Percentiles rank a stretch among this genome's conserved stretches.
phyloP scores from a whole-genome alignment of 2,888 invertebrate species.

The Eulithis prunata region DNA sequence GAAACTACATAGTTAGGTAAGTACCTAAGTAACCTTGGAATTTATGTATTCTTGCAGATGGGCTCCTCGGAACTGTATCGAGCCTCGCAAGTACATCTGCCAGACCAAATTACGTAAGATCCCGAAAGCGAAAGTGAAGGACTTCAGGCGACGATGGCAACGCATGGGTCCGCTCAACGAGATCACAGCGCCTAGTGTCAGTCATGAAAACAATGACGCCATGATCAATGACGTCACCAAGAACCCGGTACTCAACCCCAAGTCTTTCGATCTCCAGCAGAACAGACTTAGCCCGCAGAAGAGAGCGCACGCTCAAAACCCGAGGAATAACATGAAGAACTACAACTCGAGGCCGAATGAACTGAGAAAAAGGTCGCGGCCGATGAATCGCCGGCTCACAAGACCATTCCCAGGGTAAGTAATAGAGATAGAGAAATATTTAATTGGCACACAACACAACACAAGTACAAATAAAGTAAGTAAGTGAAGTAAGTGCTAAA shows the following conservation, averaged over 20 bases:
- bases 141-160: slow-evolving; percentile 75
- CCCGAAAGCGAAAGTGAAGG: slow-evolving; percentile 75
- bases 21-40: background rate
- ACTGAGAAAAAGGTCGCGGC: slow-evolving; percentile 62
- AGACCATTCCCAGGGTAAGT: slow-evolving; percentile 80
- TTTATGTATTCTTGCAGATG: slow-evolving; percentile 74
- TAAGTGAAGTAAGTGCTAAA: too few species aligned
- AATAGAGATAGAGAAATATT: too few species aligned
- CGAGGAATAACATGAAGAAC: slow-evolving; percentile 49
- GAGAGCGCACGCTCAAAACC: slow-evolving; percentile 37
- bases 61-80: slow-evolving; percentile 87
- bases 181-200: slow-evolving; percentile 75
- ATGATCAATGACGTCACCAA: slow-evolving; percentile 67
- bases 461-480: too few species aligned
- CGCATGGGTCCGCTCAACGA: slow-evolving; percentile 82
- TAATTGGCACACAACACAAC: too few species aligned
- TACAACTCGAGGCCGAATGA: slow-evolving; percentile 59
- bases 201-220: slow-evolving; percentile 68
- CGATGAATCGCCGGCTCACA: slow-evolving; percentile 61
- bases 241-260: slow-evolving; percentile 65
- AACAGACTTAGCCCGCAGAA: slow-evolving; percentile 39
- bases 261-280: slow-evolving; percentile 69
- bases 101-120: slow-evolving; percentile 85
- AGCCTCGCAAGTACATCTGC: slow-evolving; percentile 88
- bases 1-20: background rate